These are phyloP conservation scores for Drosophila insularis DNA, from an alignment of 1,140 invertebrate genomes.

Conservation along the genomic window DNA sequence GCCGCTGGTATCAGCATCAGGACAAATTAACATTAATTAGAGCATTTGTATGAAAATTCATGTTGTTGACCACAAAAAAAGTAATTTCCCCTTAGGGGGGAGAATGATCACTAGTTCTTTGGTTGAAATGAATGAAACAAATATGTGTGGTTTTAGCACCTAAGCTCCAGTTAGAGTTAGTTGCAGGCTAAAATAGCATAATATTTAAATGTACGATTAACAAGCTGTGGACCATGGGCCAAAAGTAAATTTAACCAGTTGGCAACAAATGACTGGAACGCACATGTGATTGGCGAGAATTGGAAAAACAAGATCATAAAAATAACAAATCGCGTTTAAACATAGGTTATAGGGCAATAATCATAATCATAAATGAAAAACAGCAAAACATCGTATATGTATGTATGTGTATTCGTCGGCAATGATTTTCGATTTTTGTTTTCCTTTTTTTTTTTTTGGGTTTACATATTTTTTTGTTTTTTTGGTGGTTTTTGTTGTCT, in stretches of 20 bases:
- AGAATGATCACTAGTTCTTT: background rate
- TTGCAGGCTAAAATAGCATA: constrained; percentile 38
- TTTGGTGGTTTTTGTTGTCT: background rate
- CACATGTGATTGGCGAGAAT: constrained; percentile 48
- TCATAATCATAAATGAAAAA: constrained; percentile 47
- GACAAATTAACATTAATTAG: constrained; percentile 71
- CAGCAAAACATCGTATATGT: constrained; percentile 6
- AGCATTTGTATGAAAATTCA: constrained; percentile 24
- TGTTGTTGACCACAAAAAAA: constrained; percentile 14
- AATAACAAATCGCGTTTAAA: background rate
- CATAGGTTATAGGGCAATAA: constrained; percentile 38
- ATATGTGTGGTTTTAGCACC: constrained; percentile 51
- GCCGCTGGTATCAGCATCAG: constrained; percentile 40
- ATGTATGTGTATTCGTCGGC: background rate
- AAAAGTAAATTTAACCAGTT: constrained; percentile 28
- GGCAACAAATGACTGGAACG: constrained; percentile 49
- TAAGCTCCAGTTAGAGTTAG: background rate
- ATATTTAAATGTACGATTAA: constrained; percentile 67
- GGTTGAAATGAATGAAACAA: constrained; percentile 33
- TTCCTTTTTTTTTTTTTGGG: constrained; percentile 38
- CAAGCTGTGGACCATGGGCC: constrained; percentile 13
- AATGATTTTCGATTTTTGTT: constrained; percentile 27
- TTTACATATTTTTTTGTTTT: background rate
- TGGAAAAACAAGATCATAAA: constrained; percentile 70
- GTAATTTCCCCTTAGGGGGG: background rate